A percentile compares a stretch with the other conserved stretches of the same genome.
phyloP scores from a whole-genome alignment of 1,140 invertebrate genomes.

The Tetranychus urticae region DNA sequence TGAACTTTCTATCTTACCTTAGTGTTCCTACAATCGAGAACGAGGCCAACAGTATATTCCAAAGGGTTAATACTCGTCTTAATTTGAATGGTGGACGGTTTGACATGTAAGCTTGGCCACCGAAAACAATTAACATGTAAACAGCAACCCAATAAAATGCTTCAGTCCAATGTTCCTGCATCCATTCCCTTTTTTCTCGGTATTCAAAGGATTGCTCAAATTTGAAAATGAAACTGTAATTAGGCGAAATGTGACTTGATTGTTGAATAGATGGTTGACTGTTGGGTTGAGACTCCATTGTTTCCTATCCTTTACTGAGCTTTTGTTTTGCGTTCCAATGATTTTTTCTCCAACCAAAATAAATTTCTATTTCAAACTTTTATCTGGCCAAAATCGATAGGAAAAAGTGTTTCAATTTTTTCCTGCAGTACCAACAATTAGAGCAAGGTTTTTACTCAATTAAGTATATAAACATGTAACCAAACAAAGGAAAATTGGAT shows the following conservation, averaged over 20 bases:
- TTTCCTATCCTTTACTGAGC: no score
- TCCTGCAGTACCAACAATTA: no score
- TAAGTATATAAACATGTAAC: no score
- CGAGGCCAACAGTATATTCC: background rate
- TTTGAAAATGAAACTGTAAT: slow-evolving; percentile 22
- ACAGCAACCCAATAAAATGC: slow-evolving; percentile 1
- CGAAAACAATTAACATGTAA: slow-evolving; percentile 32
- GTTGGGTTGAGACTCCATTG: no score
- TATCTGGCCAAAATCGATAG: no score
- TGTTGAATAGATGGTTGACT: no score
- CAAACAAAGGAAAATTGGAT: no score
- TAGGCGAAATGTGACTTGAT: background rate
- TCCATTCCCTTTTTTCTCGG: slow-evolving; percentile 2
- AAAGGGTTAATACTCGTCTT: background rate
- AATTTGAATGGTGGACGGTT: slow-evolving; percentile 34
- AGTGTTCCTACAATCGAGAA: background rate
- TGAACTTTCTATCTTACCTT: background rate
- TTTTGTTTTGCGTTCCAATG: no score
- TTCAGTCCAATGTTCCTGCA: slow-evolving; percentile 5
- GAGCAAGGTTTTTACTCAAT: no score
- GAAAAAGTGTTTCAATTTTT: no score
- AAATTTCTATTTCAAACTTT: no score
- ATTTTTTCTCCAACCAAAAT: no score
- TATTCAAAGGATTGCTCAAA: slow-evolving; percentile 6
- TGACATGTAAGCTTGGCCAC: slow-evolving; percentile 59